Conservation (phyloP, 35 echinoderm and acorn worm genomes). For the Heliocidaris erythrogramma region DNA sequence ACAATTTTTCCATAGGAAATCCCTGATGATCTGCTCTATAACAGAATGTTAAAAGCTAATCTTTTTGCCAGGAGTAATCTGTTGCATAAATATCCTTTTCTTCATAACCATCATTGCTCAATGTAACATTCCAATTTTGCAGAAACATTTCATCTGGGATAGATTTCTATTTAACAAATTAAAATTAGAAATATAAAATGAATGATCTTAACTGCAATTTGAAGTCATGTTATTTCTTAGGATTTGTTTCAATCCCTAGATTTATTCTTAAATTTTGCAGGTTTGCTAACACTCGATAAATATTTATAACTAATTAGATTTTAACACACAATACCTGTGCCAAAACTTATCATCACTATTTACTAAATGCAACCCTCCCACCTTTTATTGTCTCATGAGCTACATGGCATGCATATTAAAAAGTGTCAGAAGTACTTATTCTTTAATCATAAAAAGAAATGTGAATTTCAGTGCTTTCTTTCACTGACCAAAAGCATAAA, state of each 20-base stretch:
- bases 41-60: not conserved
- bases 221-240: too few species aligned
- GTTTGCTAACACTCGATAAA: not conserved
- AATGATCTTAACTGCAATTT: not conserved
- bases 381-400: too few species aligned
- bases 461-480: not conserved
- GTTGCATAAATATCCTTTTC: not conserved
- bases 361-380: too few species aligned
- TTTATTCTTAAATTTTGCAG: not conserved
- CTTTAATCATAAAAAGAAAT: too few species aligned
- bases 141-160: not conserved
- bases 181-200: not conserved
- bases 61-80: not conserved
- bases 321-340: not conserved
- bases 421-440: too few species aligned
- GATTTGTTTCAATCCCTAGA: not conserved
- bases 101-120: not conserved
- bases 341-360: too few species aligned
- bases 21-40: not conserved
- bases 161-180: not conserved
- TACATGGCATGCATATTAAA: too few species aligned
- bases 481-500: not conserved
- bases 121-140: not conserved
- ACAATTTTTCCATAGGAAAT: not conserved
- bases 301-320: not conserved